Evolutionary conservation across 2,797 vertebrate species (phyloP).

Genomic region (Syngnathus acus): DNA sequence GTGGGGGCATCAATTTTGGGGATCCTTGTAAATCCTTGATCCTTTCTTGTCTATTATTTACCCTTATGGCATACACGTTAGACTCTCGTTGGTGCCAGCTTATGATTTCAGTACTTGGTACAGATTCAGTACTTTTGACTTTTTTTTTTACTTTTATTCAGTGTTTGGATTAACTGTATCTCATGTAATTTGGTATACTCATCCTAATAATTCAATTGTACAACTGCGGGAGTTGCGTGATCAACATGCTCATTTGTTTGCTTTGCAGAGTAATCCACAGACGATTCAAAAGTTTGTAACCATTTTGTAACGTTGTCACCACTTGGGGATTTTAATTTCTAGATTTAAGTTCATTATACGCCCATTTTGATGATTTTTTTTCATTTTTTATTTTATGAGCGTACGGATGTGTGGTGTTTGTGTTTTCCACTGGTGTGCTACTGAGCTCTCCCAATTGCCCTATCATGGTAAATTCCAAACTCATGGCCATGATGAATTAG

Average conservation of each 20-base stretch:
- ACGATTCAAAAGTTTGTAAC: no score
- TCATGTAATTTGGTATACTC: no score
- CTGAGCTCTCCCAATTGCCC: constrained; percentile 39
- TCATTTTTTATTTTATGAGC: neutral
- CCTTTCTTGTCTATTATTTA: neutral
- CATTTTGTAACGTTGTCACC: neutral
- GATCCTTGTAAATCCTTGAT: no score
- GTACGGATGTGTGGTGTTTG: constrained; percentile 6
- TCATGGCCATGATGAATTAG: constrained; percentile 67
- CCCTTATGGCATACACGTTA: neutral
- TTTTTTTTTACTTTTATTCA: no score
- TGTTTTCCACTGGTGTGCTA: constrained; percentile 10
- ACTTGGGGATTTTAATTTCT: neutral
- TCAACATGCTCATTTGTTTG: no score
- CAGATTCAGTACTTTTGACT: neutral
- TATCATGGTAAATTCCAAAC: constrained; percentile 49
- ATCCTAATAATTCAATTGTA: no score
- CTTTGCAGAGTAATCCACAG: no score
- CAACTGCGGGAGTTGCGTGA: no score
- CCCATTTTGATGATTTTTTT: constrained; percentile 2
- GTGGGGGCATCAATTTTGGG: no score
- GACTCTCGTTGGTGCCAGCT: neutral
- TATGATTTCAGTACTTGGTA: neutral
- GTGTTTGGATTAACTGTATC: no score
- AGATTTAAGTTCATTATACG: neutral